Conservation (phyloP, 2,797 vertebrate species). For the Halcyon smyrnensis region DNA sequence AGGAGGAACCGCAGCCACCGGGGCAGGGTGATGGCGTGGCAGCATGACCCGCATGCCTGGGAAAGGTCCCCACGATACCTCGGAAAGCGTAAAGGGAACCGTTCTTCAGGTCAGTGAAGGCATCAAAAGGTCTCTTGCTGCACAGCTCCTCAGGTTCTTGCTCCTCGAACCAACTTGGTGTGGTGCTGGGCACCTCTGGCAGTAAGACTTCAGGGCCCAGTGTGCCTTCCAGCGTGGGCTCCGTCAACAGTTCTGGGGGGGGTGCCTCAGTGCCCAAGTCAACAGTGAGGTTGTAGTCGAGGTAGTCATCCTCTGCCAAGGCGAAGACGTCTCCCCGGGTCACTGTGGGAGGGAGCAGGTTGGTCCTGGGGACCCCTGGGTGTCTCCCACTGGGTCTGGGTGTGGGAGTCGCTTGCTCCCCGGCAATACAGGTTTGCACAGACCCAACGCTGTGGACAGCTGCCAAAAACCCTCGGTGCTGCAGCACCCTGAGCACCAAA, state of each 20-base stretch:
- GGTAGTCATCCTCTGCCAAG: constrained; percentile 86
- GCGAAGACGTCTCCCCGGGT: constrained; percentile 91
- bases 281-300: neutral
- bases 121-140: constrained; percentile 88
- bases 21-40: accelerated
- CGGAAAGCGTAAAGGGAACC: constrained; percentile 93
- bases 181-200: neutral
- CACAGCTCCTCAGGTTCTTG: constrained; percentile 82
- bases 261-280: accelerated
- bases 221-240: accelerated
- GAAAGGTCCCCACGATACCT: constrained; percentile 76
- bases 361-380: neutral
- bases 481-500: neutral
- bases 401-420: neutral
- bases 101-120: constrained; percentile 94
- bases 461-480: accelerated
- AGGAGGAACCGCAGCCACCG: neutral
- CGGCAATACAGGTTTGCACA: accelerated
- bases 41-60: accelerated
- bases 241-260: accelerated
- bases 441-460: accelerated
- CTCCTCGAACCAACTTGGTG: accelerated
- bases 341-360: constrained; percentile 52
- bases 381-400: neutral
- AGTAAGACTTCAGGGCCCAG: accelerated